Conservation (phyloP, 2,113 vertebrate genomes). For the Carlito syrichta region DNA sequence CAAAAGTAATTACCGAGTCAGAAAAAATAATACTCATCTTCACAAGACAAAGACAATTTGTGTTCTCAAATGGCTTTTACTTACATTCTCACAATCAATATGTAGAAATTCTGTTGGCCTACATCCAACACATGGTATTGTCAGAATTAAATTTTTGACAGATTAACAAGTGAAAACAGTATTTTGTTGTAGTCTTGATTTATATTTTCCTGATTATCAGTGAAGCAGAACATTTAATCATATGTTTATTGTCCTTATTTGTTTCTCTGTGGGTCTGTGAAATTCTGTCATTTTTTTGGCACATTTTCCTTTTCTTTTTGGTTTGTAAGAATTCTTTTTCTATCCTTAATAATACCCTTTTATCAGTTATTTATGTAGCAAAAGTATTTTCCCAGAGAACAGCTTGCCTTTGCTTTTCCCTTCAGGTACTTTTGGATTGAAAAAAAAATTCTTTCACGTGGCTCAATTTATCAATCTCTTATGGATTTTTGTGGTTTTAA, state of each 20-base stretch:
- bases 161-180: not conserved
- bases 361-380: not conserved
- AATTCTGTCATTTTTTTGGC: not conserved
- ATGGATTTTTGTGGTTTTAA: not conserved
- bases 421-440: not conserved
- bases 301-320: not conserved
- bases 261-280: not conserved
- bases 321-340: not conserved
- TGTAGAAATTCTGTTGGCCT: not conserved
- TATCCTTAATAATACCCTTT: not conserved
- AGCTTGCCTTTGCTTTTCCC: not conserved
- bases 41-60: not conserved
- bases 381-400: not conserved
- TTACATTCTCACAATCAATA: not conserved
- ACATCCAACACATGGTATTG: not conserved
- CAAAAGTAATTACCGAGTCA: not conserved
- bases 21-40: not conserved
- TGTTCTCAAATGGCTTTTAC: not conserved
- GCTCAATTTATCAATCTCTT: not conserved
- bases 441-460: not conserved
- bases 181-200: not conserved
- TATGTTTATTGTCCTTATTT: not conserved
- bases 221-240: not conserved
- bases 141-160: not conserved
- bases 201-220: not conserved